Conservation (phyloP, 2,888 invertebrate species). For the Harpalus rubripes region DNA sequence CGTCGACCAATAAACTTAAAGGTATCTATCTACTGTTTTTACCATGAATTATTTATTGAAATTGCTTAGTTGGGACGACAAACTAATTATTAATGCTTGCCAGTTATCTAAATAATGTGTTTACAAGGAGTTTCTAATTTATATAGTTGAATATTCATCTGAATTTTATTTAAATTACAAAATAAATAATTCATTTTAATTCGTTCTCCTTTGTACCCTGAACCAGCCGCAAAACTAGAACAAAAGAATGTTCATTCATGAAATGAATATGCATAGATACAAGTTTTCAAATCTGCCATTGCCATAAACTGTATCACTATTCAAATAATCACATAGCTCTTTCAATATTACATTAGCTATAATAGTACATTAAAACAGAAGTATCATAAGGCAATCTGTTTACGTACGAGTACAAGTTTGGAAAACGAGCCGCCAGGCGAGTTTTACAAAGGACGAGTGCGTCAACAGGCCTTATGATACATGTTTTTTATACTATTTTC, state of each 20-base stretch:
- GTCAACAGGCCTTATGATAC: no score
- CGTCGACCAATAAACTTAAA: no score
- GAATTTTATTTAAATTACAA: background rate
- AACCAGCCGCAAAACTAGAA: background rate
- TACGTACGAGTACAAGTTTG: no score
- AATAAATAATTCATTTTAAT: background rate
- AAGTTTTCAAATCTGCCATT: background rate
- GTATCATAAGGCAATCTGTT: no score
- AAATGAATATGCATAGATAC: conserved; percentile 3
- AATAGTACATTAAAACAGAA: no score
- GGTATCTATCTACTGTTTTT: background rate
- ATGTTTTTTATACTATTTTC: no score
- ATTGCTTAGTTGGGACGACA: background rate
- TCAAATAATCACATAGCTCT: background rate
- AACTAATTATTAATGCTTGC: background rate
- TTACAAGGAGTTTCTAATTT: background rate
- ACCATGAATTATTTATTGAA: background rate
- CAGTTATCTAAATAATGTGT: background rate
- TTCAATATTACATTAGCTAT: background rate
- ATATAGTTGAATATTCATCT: background rate
- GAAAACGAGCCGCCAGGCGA: no score
- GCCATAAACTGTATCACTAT: background rate
- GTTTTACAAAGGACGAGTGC: no score
- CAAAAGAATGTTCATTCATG: background rate
- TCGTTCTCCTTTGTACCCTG: background rate